Evolutionary conservation across 2,888 invertebrate species (phyloP), one percentile per base, ranked within the genome.

Genomic region (Atrina japonica): DNA sequence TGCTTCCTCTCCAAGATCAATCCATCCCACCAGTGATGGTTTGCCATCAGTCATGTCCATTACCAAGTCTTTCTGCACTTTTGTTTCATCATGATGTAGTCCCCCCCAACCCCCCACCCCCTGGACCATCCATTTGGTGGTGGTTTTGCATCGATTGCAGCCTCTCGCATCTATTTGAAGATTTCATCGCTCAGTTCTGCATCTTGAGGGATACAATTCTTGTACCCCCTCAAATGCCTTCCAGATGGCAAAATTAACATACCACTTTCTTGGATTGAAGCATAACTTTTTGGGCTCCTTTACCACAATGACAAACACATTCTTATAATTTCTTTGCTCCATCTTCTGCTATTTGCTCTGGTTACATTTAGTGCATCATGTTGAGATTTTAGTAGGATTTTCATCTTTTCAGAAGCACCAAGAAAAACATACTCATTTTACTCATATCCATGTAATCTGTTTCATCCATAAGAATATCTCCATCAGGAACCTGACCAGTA

Each of bases 1-100:
- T n/a, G 60, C 64, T 29, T 76, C 73, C 16, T 63, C 67, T 21
- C 73, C 73, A 25, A 53, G 16, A 43, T 76, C 70, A 14, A 76
- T 64, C 64, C 45, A 70, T 14, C 73, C 76, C 23, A 59, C 40
- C 18, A 67, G 60, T n/a, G 6, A 49, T 21, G 47, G 59, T 25
- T 40, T 25, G 1, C 60, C 56, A 53, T 25, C 52, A 23, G 40
- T 45, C 41, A 64, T 67, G 29, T 70, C 41, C 3, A 70, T 5
- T 5, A 70, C 41, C 16, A 73, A 25, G 30, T 70, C 70, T 25
- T 73, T n/a, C 25, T 76, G 73, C 1, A 76, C 45, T 70, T 47
- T 67, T 1, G 67, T 73, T 49, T 76, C 67, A 65, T 76, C 73
- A 64, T 59, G 60, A 27, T 40, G 49, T 9, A 76, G 23, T 16